Evolutionary conservation across 2,797 vertebrate species (phyloP), one percentile per base, ranked within the genome.

Genomic region (Mus caroli): DNA sequence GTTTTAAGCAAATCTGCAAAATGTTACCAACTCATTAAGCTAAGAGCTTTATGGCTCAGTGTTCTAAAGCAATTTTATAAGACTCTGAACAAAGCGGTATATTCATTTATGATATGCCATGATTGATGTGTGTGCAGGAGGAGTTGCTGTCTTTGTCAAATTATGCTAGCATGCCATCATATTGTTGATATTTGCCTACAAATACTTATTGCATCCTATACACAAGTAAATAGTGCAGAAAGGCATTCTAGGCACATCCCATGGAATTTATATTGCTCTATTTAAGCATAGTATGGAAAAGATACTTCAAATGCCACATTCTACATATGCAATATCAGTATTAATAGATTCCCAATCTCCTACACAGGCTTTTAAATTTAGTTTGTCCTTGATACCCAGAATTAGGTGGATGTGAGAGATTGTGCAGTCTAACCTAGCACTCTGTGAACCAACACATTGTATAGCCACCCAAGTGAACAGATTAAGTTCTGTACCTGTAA

Each of bases 1-100:
- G 91, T 96, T 97, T 97, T 95, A 97, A 97, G 92, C 96, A 98
- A 96, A 97, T 96, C 96, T 97, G 96, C 95, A 97, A 97, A 97
- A 97, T 96, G 97, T 97, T 97, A 97, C 93, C 84, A 97, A 95
- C 96, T 97, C 96, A 96, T 97, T 98, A 97, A 97, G 92, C 92
- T 97, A 96, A 97, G 95, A 95, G 96, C 95, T 95, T 94, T 96
- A 94, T 86, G 94, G 90, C 82, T 91, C 94, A 95, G 46, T 95
- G 67, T 96, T 95, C 91, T 96, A 87, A 96, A 93, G 91, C 78
- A 86, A 87, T 96, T 96, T 78, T 92, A 69, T 64, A 58, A 83
- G 89, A 84, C 12, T 97, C 43, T 0, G 26, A 97, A 94, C 34
- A 91, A 95, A 96, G 80, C 89, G 94, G 13, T 90, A 24, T 37